These are phyloP conservation scores for Caiman crocodilus DNA, from an alignment of 2,797 vertebrate genomes.

Conservation along the genomic window DNA sequence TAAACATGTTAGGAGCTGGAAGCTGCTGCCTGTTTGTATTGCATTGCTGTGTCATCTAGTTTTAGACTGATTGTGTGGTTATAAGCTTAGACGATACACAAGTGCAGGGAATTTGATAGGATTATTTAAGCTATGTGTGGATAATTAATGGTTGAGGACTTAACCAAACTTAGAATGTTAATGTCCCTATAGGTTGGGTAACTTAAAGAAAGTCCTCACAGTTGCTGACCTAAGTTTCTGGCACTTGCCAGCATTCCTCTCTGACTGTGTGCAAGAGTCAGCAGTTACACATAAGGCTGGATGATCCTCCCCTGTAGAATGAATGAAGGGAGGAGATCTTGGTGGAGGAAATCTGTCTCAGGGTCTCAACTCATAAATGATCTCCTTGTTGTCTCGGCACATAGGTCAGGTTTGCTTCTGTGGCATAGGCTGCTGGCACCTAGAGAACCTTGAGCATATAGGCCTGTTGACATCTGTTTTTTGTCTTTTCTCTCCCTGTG, in stretches of 20 bases:
- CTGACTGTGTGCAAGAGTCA: neutral
- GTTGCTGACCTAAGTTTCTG: neutral
- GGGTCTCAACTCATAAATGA: neutral
- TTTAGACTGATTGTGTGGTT: accelerated
- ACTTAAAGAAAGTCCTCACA: neutral
- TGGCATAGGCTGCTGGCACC: neutral
- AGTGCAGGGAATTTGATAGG: neutral
- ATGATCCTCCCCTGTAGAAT: neutral
- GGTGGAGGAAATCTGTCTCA: neutral
- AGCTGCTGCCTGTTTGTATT: neutral
- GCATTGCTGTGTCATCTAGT: neutral
- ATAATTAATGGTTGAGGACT: neutral
- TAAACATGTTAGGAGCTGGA: neutral
- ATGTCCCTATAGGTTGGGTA: neutral
- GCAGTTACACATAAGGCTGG: accelerated
- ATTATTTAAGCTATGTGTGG: neutral
- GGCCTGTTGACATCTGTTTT: neutral
- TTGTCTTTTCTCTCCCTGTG: neutral
- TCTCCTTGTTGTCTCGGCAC: neutral
- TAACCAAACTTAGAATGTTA: too few relatives aligned
- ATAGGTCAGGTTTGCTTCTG: neutral
- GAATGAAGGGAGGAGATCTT: neutral
- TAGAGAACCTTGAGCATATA: neutral
- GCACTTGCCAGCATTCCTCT: neutral
- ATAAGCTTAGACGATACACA: neutral